Evolutionary conservation across 2,797 vertebrate genomes (phyloP).

Genomic region (Gymnothorax javanicus): DNA sequence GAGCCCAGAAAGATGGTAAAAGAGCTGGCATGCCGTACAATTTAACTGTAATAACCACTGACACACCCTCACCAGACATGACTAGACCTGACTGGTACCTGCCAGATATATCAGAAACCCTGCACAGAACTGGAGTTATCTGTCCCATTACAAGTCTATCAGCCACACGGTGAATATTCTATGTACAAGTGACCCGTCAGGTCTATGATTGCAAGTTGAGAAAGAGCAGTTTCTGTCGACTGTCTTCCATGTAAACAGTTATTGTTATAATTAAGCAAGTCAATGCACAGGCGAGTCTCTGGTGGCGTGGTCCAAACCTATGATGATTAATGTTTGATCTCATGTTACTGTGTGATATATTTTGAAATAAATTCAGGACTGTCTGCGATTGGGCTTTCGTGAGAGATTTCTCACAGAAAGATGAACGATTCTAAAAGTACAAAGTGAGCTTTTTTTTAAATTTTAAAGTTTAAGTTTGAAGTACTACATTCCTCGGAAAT

Average conservation of each 20-base stretch:
- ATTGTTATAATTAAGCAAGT: neutral
- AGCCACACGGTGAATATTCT: neutral
- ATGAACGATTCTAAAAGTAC: neutral
- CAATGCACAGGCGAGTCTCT: neutral
- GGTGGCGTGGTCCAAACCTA: conserved; percentile 2
- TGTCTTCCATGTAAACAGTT: conserved; percentile 4
- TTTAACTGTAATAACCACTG: neutral
- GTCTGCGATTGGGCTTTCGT: neutral
- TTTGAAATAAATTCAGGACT: conserved; percentile 14
- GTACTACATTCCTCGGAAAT: neutral
- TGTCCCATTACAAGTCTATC: neutral
- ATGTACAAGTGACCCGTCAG: neutral
- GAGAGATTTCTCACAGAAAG: neutral
- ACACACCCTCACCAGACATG: neutral
- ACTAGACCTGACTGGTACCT: neutral
- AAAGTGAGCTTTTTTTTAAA: neutral
- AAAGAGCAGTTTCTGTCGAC: neutral
- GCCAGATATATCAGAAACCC: neutral
- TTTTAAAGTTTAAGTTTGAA: neutral
- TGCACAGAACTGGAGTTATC: neutral
- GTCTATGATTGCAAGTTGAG: neutral
- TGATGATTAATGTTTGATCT: neutral
- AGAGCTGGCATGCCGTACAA: neutral
- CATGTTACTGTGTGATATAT: neutral
- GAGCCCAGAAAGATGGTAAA: neutral